Evolutionary conservation across 2,797 vertebrate genomes (phyloP), one percentile per base, ranked within the genome.

Genomic region (Arctocebus calabarensis): DNA sequence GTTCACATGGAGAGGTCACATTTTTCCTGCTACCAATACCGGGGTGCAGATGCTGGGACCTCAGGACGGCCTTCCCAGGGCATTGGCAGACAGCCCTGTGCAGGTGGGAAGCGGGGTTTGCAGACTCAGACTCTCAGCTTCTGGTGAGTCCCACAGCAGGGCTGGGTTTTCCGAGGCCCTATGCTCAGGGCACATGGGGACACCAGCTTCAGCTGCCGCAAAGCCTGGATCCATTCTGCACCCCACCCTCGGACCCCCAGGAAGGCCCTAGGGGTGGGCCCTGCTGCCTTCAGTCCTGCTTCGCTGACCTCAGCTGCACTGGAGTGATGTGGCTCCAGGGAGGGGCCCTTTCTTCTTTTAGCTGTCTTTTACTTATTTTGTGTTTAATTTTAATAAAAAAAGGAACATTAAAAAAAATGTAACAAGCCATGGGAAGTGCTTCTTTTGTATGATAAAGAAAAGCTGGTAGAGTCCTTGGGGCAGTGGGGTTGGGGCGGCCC

Each of bases 371-470:
- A 48, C 20, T 48, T 32, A 66, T 48, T 90, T 84, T 95, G 82
- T 75, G 94, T 91, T 93, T 74, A 90, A 90, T 93, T 90, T 93
- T 66, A 73, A 78, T 79, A 52, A 27, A 70, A 86, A 95, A 85
- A 70, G 73, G 45, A 62, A 52, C 37, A n/a, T 10, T 34, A 20
- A 17, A 86, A 55, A 55, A 59, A 3, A 23, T 12, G 34, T 74
- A 45, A 88, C 61, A 52, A 64, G 2, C 83, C 37, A 43, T 37
- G 78, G 78, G 95, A 84, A 59, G 45, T 0, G 2, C 27, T 81
- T 84, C 64, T 66, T 61, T 52, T 37, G 66, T 5, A 40, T 23
- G 52, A 14, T 0, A 27, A 61, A 34, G 55, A 37, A 45, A 64
- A 45, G 73, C 22, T 29, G 13, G 13, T 13, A 6, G 52, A 34